Evolutionary conservation across 2,797 vertebrate genomes (phyloP), one percentile per base, ranked within the genome.

Genomic region (Argya squamiceps): DNA sequence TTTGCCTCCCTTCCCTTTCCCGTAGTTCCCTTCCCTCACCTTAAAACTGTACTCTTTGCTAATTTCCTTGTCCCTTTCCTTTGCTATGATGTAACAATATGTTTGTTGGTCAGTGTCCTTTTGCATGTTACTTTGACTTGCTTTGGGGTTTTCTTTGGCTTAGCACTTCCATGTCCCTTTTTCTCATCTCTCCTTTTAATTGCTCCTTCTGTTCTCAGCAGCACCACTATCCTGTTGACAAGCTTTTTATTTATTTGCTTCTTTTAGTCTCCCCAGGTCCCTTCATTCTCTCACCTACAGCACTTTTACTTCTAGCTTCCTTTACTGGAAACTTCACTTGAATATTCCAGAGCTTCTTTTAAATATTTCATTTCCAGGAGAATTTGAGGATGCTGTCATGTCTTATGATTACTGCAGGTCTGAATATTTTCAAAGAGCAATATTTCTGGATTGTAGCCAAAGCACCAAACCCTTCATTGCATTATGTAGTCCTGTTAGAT

Each of bases 351-450:
- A 64, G 20, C 34, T 56, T 91, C 77, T 56, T 90, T 93, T 71
- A 94, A 94, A 41, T 65, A 93, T 88, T 98, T 95, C 39, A 87
- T 96, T 96, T 96, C 44, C 73, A 93, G 60, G 68, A 97, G 70
- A 89, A 85, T 89, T 44, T 62, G 56, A 84, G 27, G 21, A 27
- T 78, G n/a, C 39, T 75, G 34, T 43, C 41, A 41, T 39, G 34
- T 64, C 89, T 69, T 63, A 55, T 41, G 47, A 76, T 89, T 88
- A 69, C 39, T 77, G 53, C 34, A 64, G 68, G 17, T 80, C 55
- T 75, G 71, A 86, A 80, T 43, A 94, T 27, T 79, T 95, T 96
- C 50, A 84, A 96, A 89, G 92, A 88, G 67, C 80, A 93, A 16
- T 78, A 43, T 41, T 62, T 11, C n/a, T 90, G 56, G 29, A 64